Evolutionary conservation across 92 coral and sea anemone genomes (phyloP).

Genomic region (Umimayanthus kanabou): DNA sequence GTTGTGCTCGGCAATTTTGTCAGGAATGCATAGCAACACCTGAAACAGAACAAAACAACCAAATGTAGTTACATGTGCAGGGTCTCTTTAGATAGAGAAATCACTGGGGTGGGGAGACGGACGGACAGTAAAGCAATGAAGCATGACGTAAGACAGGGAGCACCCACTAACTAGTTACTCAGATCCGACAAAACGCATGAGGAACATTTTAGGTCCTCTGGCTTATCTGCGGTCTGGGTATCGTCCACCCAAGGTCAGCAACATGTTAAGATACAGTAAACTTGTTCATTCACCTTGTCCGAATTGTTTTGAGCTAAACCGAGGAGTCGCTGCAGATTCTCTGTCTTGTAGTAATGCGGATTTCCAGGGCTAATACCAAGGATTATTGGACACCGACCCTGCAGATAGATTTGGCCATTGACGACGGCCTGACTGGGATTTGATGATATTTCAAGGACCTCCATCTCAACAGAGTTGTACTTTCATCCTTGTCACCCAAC

Average conservation of each 20-base stretch:
- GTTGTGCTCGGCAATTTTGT: conserved; percentile 79
- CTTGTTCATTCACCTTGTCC: conserved; percentile 58
- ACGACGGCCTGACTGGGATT: conserved; percentile 42
- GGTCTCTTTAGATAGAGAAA: too few species aligned
- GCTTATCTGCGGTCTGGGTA: too few species aligned
- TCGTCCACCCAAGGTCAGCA: not conserved
- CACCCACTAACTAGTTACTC: too few species aligned
- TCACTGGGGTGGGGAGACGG: too few species aligned
- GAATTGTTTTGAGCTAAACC: conserved; percentile 55
- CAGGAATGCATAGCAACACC: conserved; percentile 74
- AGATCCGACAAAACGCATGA: too few species aligned
- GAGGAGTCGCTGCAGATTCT: conserved; percentile 57
- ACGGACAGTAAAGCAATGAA: conserved; percentile 50
- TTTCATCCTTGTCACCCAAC: not conserved
- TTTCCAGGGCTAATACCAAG: conserved; percentile 82
- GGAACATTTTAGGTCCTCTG: too few species aligned
- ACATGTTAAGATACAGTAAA: not conserved
- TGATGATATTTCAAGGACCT: not conserved
- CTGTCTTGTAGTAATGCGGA: conserved; percentile 68
- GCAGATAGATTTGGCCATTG: conserved; percentile 62
- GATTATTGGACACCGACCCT: conserved; percentile 50
- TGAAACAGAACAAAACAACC: conserved; percentile 8
- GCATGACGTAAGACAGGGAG: conserved; percentile 52
- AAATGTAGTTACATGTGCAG: not conserved
- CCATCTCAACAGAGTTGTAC: not conserved